Evolutionary conservation across 1,140 invertebrate genomes (phyloP).

Genomic region (Magallana gigas): DNA sequence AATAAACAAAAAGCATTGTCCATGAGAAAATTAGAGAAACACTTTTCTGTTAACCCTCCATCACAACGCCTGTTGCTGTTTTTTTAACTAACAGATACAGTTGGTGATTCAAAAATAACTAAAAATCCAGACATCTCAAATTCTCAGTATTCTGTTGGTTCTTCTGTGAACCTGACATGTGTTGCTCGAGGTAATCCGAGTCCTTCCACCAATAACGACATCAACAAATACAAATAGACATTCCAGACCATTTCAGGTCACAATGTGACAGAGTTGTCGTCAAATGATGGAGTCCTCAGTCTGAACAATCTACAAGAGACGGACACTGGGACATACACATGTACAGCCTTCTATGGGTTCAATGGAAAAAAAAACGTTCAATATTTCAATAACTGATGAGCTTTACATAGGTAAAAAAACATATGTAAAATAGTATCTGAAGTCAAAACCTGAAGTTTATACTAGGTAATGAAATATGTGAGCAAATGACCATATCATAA

Average conservation of each 20-base stretch:
- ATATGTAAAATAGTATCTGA: no score
- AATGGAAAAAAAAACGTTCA: conserved; percentile 5
- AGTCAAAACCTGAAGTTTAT: no score
- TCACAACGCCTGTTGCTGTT: no score
- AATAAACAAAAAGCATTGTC: no score
- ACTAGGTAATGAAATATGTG: no score
- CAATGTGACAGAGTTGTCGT: neutral
- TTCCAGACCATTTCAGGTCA: neutral
- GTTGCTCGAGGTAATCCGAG: conserved; percentile 1
- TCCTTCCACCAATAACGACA: neutral
- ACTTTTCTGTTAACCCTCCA: no score
- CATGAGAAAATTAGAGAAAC: no score
- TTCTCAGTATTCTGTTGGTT: neutral
- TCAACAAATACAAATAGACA: neutral
- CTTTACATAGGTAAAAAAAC: no score
- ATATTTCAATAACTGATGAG: no score
- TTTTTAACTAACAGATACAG: conserved; percentile 13
- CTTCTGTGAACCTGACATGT: conserved; percentile 11
- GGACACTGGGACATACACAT: conserved; percentile 13
- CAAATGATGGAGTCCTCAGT: neutral
- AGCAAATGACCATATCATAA: no score
- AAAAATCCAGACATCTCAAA: neutral
- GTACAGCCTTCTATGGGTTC: conserved; percentile 34
- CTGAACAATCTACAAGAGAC: neutral
- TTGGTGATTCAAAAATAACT: neutral